Evolutionary conservation across 1,140 invertebrate genomes (phyloP).

Genomic region (Charaxes varanes): DNA sequence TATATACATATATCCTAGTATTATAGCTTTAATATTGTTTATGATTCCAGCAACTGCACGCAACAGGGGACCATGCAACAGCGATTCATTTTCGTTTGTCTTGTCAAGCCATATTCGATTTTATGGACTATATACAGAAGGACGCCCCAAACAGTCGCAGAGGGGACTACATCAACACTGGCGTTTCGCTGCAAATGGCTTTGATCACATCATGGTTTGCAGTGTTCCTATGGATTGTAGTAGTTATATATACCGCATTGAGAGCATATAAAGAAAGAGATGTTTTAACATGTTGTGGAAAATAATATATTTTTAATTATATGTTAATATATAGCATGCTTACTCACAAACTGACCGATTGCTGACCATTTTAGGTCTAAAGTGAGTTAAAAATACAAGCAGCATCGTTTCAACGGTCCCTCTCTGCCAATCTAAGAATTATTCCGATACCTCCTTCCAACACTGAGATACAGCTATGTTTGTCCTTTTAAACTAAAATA

Average conservation of each 20-base stretch:
- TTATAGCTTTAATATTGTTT: background rate
- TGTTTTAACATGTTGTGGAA: slow-evolving; percentile 66
- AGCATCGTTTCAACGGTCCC: no score
- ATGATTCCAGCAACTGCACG: slow-evolving; percentile 72
- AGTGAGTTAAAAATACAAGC: no score
- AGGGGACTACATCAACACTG: slow-evolving; percentile 78
- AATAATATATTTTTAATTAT: no score
- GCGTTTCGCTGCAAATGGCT: slow-evolving; percentile 75
- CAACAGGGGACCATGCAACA: slow-evolving; percentile 75
- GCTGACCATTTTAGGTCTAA: no score
- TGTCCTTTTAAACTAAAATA: no score
- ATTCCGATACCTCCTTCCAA: no score
- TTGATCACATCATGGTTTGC: slow-evolving; percentile 76
- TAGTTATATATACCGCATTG: slow-evolving; percentile 71
- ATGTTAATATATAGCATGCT: no score
- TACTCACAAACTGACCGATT: no score
- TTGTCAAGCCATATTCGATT: slow-evolving; percentile 81
- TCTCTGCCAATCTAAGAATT: no score
- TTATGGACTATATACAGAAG: slow-evolving; percentile 82
- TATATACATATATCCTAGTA: background rate
- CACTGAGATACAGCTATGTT: no score
- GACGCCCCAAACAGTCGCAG: slow-evolving; percentile 75
- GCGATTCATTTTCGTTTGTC: slow-evolving; percentile 78
- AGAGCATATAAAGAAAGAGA: slow-evolving; percentile 70
- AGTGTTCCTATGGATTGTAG: slow-evolving; percentile 72